These are phyloP conservation scores for Orchestes rusci DNA, from an alignment of 2,888 invertebrate genomes.

Conservation along the genomic window DNA sequence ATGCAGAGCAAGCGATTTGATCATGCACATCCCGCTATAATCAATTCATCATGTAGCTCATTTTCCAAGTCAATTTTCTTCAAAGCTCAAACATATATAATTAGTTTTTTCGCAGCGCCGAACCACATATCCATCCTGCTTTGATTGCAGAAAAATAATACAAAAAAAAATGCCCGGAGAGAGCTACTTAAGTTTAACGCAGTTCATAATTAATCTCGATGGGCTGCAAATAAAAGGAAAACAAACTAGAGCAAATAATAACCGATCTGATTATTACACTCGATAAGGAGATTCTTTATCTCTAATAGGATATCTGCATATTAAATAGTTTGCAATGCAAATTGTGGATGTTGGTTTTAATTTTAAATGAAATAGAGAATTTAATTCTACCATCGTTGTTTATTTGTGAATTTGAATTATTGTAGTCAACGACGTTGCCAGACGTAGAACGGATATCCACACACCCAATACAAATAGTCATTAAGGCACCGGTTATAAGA, in stretches of 20 bases:
- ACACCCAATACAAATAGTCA: no score
- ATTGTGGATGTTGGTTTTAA: background rate
- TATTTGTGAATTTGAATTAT: no score
- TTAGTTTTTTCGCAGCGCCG: conserved; percentile 14
- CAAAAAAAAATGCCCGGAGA: background rate
- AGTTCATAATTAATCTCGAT: conserved; percentile 1
- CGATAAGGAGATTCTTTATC: conserved; percentile 18
- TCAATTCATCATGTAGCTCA: conserved; percentile 9
- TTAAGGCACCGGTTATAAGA: no score
- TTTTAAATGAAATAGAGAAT: background rate
- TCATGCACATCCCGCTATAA: no score
- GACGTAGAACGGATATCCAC: no score
- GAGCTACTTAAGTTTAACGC: background rate
- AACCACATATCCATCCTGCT: background rate
- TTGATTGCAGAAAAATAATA: no score
- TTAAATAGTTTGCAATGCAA: background rate
- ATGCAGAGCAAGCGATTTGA: no score
- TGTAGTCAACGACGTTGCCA: no score
- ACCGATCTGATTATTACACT: conserved; percentile 16
- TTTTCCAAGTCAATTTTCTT: conserved; percentile 13
- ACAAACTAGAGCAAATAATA: conserved; percentile 20
- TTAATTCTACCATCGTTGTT: no score
- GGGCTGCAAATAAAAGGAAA: conserved; percentile 9
- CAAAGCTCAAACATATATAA: conserved; percentile 8
- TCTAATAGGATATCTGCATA: conserved; percentile 16